A percentile compares a stretch with the other conserved stretches of the same genome.
Evolutionary conservation across 2,797 vertebrate species (phyloP).

Genomic region (Moxostoma hubbsi): DNA sequence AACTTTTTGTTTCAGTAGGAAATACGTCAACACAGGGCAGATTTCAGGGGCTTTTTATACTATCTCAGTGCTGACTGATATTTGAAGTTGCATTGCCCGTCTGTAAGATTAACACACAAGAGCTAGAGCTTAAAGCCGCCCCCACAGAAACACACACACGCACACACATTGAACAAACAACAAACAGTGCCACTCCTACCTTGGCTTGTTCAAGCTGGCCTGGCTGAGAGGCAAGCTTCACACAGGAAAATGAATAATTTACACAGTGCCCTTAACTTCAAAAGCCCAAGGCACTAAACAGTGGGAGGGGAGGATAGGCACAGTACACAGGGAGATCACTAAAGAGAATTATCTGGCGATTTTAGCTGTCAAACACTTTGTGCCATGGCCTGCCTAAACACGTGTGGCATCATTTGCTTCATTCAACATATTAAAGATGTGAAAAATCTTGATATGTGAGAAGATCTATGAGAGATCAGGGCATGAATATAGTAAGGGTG

Average conservation of each 20-base stretch:
- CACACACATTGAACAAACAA: constrained; percentile 40
- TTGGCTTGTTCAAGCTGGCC: constrained; percentile 68
- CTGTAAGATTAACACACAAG: constrained; percentile 45
- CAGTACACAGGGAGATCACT: background rate
- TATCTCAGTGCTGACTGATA: background rate
- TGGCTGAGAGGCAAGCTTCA: constrained; percentile 69
- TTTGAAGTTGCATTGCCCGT: background rate
- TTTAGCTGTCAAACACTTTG: constrained; percentile 24
- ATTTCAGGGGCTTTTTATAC: too few species aligned
- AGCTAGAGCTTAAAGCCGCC: constrained; percentile 40
- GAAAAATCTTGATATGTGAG: constrained; percentile 13
- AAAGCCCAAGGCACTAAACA: constrained; percentile 75
- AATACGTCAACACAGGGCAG: too few species aligned
- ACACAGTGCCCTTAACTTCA: constrained; percentile 76
- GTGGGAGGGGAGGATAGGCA: constrained; percentile 51
- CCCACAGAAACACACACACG: constrained; percentile 28
- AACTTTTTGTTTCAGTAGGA: too few species aligned
- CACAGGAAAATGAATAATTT: constrained; percentile 79
- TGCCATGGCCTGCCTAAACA: constrained; percentile 26
- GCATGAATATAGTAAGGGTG: background rate
- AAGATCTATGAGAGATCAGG: background rate
- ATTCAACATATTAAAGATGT: background rate
- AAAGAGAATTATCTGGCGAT: constrained; percentile 14
- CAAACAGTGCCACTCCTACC: constrained; percentile 56
- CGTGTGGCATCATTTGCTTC: constrained; percentile 25